A percentile compares a stretch with the other conserved stretches of the same genome.
Conservation (phyloP, 2,113 vertebrate genomes). For the Phylloscopus trochiloides region DNA sequence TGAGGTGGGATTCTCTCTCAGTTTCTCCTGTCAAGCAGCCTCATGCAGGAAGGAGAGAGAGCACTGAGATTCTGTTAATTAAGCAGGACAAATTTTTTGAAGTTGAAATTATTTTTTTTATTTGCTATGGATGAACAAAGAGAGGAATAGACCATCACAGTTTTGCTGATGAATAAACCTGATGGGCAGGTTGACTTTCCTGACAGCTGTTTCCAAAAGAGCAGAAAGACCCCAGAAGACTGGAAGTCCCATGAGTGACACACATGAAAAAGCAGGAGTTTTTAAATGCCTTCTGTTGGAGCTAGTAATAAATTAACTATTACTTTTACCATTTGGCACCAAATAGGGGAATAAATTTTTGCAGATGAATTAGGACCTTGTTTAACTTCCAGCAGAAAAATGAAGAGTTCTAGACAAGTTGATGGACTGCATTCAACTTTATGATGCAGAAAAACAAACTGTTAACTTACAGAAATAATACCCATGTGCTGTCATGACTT, state of each 20-base stretch:
- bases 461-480: slow-evolving; percentile 36
- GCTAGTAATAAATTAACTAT: slow-evolving; percentile 40
- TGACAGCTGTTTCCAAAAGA: neutral
- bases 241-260: neutral
- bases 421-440: slow-evolving; percentile 36
- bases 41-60: neutral
- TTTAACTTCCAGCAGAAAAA: slow-evolving; percentile 47
- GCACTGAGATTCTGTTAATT: neutral
- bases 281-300: neutral
- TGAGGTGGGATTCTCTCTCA: neutral
- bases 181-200: neutral
- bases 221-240: neutral
- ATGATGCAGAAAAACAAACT: slow-evolving; percentile 49
- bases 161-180: neutral
- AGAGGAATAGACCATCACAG: neutral
- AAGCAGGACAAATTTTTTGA: neutral
- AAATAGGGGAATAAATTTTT: neutral
- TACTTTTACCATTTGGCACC: slow-evolving; percentile 16
- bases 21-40: neutral
- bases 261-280: neutral
- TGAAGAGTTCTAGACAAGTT: neutral
- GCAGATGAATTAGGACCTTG: slow-evolving; percentile 26
- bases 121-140: neutral
- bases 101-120: neutral
- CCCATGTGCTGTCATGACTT: neutral